Evolutionary conservation across 2,113 vertebrate species (phyloP).

Genomic region (Ibidorhyncha struthersii): DNA sequence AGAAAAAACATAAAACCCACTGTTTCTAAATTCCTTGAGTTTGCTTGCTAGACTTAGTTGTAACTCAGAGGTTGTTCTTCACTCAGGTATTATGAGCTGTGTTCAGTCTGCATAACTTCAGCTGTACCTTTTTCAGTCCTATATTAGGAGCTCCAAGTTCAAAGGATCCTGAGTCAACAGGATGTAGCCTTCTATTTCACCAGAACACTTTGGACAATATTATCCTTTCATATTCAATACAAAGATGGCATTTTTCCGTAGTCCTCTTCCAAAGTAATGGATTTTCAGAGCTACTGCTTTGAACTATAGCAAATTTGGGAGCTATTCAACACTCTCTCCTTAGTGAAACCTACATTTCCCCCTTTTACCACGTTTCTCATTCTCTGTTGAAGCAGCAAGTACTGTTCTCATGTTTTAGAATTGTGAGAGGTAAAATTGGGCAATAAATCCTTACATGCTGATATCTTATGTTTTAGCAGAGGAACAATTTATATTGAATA

Average conservation of each 20-base stretch:
- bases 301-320: background rate
- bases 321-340: background rate
- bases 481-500: conserved; percentile 74
- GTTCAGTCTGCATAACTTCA: background rate
- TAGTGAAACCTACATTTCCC: background rate
- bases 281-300: background rate
- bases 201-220: background rate
- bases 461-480: conserved; percentile 70
- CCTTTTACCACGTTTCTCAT: background rate
- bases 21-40: background rate
- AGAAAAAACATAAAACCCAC: background rate
- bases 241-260: background rate
- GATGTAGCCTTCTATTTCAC: background rate
- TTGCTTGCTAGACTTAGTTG: background rate
- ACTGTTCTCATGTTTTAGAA: conserved; percentile 39
- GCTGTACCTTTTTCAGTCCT: background rate
- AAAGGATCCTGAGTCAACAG: background rate
- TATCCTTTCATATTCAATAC: background rate
- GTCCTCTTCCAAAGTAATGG: background rate
- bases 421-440: conserved; percentile 47
- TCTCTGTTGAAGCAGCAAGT: background rate
- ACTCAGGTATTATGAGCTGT: background rate
- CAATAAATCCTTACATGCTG: conserved; percentile 70
- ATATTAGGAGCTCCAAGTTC: background rate
- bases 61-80: background rate